These are phyloP conservation scores for Hyla sarda DNA, from an alignment of 2,113 vertebrate genomes.

Conservation along the genomic window DNA sequence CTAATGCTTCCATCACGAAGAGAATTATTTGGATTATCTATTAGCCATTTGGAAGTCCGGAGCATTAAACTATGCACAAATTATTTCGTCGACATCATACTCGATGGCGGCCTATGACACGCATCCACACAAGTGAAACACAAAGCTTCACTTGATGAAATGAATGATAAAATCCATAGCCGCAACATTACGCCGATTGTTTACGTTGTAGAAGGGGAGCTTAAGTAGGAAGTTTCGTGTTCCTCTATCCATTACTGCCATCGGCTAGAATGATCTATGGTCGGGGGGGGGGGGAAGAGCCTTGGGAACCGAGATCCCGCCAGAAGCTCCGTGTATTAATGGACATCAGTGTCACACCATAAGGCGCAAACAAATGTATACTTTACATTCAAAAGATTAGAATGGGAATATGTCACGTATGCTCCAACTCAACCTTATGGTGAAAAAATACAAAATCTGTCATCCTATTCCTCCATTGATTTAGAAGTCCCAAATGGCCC, in stretches of 20 bases:
- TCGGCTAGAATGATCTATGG: slow-evolving; percentile 37
- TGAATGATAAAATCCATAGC: slow-evolving; percentile 53
- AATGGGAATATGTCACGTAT: slow-evolving; percentile 53
- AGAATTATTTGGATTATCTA: slow-evolving; percentile 14
- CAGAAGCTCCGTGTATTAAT: slow-evolving; percentile 53
- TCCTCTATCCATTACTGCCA: slow-evolving; percentile 40
- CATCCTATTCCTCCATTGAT: slow-evolving; percentile 39
- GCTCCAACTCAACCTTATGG: slow-evolving; percentile 50
- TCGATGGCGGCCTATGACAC: slow-evolving; percentile 31
- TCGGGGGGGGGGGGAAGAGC: too few relatives aligned
- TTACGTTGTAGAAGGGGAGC: slow-evolving; percentile 21
- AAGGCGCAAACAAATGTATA: slow-evolving; percentile 57
- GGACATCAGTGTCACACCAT: slow-evolving; percentile 56
- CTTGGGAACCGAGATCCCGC: slow-evolving; percentile 43
- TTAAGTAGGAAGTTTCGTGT: slow-evolving; percentile 32
- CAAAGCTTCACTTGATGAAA: slow-evolving; percentile 42
- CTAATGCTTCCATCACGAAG: neutral
- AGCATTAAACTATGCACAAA: slow-evolving; percentile 29
- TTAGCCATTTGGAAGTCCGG: slow-evolving; percentile 13
- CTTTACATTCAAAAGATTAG: slow-evolving; percentile 49
- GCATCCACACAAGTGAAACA: slow-evolving; percentile 23
- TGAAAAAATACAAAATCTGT: slow-evolving; percentile 59
- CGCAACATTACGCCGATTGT: slow-evolving; percentile 52
- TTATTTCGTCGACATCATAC: slow-evolving; percentile 45
- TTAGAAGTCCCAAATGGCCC: slow-evolving; percentile 42